Evolutionary conservation across 2,888 invertebrate genomes (phyloP).

Genomic region (Erebia aethiops): DNA sequence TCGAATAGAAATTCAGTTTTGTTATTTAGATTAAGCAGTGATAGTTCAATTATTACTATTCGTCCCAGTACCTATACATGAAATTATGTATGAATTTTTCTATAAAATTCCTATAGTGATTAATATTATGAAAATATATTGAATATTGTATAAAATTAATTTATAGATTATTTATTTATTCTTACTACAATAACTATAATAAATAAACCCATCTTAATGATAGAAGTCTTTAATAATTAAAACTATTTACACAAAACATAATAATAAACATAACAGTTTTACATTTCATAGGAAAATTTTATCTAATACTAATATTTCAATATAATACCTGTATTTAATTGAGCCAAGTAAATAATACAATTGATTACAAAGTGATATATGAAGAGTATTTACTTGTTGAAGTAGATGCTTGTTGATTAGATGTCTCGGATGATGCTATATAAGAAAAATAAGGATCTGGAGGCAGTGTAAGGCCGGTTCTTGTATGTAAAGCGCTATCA

Average conservation of each 20-base stretch:
- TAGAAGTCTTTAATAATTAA: conserved; percentile 5
- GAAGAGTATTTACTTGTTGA: conserved; percentile 65
- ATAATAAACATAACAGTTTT: background rate
- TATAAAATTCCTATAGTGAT: too few species aligned
- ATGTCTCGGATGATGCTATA: conserved; percentile 57
- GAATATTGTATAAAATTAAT: background rate
- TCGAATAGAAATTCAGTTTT: background rate
- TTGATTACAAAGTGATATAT: conserved; percentile 65
- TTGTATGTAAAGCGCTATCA: conserved; percentile 57
- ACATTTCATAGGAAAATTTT: background rate
- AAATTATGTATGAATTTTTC: too few species aligned
- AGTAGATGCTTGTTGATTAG: conserved; percentile 55
- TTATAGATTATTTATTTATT: background rate
- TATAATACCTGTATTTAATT: background rate
- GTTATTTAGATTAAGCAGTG: background rate
- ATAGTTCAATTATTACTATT: background rate
- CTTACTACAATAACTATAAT: background rate
- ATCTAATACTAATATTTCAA: background rate
- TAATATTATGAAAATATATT: too few species aligned
- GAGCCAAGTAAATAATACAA: conserved; percentile 18
- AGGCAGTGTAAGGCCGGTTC: conserved; percentile 54
- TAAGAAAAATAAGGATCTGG: conserved; percentile 72
- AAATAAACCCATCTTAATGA: background rate
- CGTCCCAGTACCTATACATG: too few species aligned
- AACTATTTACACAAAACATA: background rate